Base-by-base conservation (phyloP, 2,888 invertebrate genomes). In the Chloroclystis v-ata region DNA sequence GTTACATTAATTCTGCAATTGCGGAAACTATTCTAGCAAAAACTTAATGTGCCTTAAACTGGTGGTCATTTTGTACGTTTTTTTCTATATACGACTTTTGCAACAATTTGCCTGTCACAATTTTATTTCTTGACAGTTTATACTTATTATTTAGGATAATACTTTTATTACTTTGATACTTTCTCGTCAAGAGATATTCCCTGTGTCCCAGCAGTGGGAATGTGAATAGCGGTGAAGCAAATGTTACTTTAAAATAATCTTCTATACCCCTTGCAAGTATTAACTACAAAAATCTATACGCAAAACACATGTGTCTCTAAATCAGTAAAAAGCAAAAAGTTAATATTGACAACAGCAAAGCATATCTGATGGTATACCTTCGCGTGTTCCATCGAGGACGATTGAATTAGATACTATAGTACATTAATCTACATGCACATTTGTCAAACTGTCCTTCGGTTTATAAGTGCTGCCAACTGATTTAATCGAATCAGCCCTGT, bases 321-420 rank as follows among this genome's bases (percentile, higher is more conserved):
- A 45, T 33, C 25, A 44, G n/a, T n/a, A 52, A 57, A 54, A 54
- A 54, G 30, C 37, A 30, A 7, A 48, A 51, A 48, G 49, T 39
- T 49, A 55, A 55, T 57, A 55, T 57, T 57, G 51, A 53, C 52
- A 41, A 49, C 46, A 52, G 37, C 37, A 48, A 53, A 56, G 51
- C 46, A 8, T 63, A 76, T 65, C 66, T 70, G n/a, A 73, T 75
- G 69, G 64, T 52, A 48, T n/a, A 58, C 52, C 57, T 64, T 79
- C 64, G 79, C 81, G 81, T 82, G 79, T 61, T 61, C 67, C 42
- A 69, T 69, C 59, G 65, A 69, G 69, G 69, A 61, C 74, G 72
- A 73, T 78, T 77, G 73, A 79, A 77, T 77, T 75, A 77, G 69
- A 77, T 75, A 74, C 74, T 70, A 72, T 64, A 65, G 63, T 63